These are phyloP conservation scores for Tinea pellionella DNA, from an alignment of 2,888 invertebrate species.

Conservation along the genomic window DNA sequence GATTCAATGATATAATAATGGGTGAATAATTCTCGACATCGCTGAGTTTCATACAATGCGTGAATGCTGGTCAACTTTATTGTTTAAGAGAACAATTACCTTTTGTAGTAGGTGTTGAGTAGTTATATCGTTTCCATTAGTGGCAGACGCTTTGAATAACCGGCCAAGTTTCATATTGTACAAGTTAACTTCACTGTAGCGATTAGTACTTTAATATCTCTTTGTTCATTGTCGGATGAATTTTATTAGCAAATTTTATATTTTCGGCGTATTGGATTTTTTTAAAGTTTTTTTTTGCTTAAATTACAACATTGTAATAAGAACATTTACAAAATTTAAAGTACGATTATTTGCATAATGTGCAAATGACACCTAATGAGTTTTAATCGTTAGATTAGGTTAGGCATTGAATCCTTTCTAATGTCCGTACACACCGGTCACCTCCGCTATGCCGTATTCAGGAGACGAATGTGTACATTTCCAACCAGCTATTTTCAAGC, in stretches of 20 bases:
- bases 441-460: too few species aligned
- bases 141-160: conserved; percentile 55
- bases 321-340: too few species aligned
- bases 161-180: conserved; percentile 44
- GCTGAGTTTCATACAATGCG: conserved; percentile 27
- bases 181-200: conserved; percentile 30
- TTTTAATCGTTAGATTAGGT: too few species aligned
- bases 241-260: neutral
- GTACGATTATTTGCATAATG: too few species aligned
- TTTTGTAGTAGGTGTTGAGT: conserved; percentile 44
- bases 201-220: conserved; percentile 36
- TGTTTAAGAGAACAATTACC: conserved; percentile 67
- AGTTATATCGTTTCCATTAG: conserved; percentile 49
- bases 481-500: too few species aligned
- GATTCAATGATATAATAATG: neutral
- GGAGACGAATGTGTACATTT: too few species aligned
- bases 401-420: too few species aligned
- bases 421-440: too few species aligned
- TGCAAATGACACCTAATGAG: too few species aligned
- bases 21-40: neutral
- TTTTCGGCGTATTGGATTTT: neutral
- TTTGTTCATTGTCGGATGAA: conserved; percentile 32
- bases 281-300: neutral
- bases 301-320: too few species aligned
- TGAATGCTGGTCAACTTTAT: conserved; percentile 51